Conservation (phyloP, 2,888 invertebrate species). For the Lasioglossum oenotherae region DNA sequence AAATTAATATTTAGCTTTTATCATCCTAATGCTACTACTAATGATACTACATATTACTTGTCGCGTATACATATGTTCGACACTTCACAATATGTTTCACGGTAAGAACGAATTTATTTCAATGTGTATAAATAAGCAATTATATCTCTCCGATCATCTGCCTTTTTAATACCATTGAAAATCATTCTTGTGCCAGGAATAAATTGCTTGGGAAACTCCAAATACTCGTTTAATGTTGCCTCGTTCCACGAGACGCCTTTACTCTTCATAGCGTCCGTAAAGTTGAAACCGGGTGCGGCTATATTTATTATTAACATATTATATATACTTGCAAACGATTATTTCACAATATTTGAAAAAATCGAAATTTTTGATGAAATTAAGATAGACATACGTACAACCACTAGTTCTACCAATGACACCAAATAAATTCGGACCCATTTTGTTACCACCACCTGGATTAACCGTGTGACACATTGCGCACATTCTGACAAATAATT, state of each 20-base stretch:
- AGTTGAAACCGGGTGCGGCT: constrained; percentile 85
- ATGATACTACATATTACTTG: background rate
- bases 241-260: constrained; percentile 89
- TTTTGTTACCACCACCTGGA: constrained; percentile 88
- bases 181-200: constrained; percentile 92
- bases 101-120: constrained; percentile 56
- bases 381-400: constrained; percentile 65
- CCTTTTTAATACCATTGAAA: constrained; percentile 90
- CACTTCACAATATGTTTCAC: constrained; percentile 22
- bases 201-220: constrained; percentile 90
- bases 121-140: constrained; percentile 87
- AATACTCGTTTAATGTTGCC: constrained; percentile 88
- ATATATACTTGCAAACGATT: too few species aligned
- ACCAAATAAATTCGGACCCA: constrained; percentile 90
- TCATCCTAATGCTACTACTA: background rate
- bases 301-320: background rate
- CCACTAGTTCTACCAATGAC: constrained; percentile 85
- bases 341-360: background rate
- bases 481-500: constrained; percentile 88
- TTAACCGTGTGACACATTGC: constrained; percentile 89
- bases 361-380: background rate
- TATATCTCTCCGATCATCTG: constrained; percentile 88
- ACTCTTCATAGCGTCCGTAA: constrained; percentile 88
- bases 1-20: background rate
- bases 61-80: background rate